These are phyloP conservation scores for Lasioglossum pauxillum DNA, from an alignment of 2,888 invertebrate genomes.

Conservation along the genomic window DNA sequence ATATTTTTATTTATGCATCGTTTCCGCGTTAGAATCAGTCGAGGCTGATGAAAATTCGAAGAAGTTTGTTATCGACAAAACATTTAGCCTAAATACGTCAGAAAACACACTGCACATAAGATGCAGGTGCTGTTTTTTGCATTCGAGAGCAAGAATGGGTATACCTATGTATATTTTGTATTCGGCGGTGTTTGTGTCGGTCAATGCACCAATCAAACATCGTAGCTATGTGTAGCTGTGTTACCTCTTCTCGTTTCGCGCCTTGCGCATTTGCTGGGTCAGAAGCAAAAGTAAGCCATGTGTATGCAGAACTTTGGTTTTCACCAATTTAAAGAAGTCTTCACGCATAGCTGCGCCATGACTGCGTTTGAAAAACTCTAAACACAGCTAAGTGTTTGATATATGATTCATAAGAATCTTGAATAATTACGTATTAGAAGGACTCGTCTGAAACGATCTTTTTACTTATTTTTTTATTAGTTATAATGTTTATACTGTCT, in stretches of 20 bases:
- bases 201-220: slow-evolving; percentile 9
- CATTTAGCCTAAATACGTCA: neutral
- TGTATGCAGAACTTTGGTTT: slow-evolving; percentile 5
- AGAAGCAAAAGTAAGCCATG: slow-evolving; percentile 6
- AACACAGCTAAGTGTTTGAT: slow-evolving; percentile 1
- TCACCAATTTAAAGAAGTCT: neutral
- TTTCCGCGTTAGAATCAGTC: neutral
- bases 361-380: neutral
- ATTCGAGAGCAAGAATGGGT: neutral
- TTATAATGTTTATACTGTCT: neutral
- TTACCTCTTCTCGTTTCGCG: neutral
- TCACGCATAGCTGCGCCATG: slow-evolving; percentile 3
- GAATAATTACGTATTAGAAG: neutral
- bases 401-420: neutral
- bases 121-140: neutral
- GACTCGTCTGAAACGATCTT: neutral
- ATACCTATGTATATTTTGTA: neutral
- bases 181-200: neutral
- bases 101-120: neutral
- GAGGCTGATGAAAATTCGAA: neutral
- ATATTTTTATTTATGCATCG: neutral
- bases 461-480: neutral
- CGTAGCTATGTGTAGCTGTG: neutral
- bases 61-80: slow-evolving; percentile 3
- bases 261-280: slow-evolving; percentile 2